These are phyloP conservation scores for Hydrozoanthus tunicans DNA, from an alignment of 64 coral and sea anemone species.

Conservation along the genomic window DNA sequence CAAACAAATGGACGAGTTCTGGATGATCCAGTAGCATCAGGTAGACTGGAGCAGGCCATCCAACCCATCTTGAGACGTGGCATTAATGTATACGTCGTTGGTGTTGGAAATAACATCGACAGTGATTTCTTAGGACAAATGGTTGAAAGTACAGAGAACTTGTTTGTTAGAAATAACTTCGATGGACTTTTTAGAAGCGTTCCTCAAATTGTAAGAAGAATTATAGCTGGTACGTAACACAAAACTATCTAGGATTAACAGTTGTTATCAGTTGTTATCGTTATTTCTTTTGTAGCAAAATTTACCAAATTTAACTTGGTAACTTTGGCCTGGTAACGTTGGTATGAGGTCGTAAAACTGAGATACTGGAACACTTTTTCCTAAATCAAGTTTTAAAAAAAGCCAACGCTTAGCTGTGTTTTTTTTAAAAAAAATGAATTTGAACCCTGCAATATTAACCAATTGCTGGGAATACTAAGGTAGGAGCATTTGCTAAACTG, in stretches of 20 bases:
- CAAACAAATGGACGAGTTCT: slow-evolving; percentile 51
- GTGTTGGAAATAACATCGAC: slow-evolving; percentile 21
- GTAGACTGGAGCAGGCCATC: slow-evolving; percentile 43
- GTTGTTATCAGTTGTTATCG: not conserved
- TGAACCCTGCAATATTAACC: no score
- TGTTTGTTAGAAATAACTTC: slow-evolving; percentile 24
- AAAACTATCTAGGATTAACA: not conserved
- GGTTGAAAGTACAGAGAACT: slow-evolving; percentile 41
- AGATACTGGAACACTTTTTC: no score
- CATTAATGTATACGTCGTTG: slow-evolving; percentile 35
- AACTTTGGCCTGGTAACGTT: not conserved
- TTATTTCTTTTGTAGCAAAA: not conserved
- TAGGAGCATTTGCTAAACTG: no score
- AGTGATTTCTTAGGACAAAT: slow-evolving; percentile 44
- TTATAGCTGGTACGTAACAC: slow-evolving; percentile 24
- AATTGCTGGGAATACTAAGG: no score
- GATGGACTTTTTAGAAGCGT: slow-evolving; percentile 28
- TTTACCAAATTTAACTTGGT: not conserved
- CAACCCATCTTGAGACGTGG: slow-evolving; percentile 40
- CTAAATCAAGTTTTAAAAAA: no score
- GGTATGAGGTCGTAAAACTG: no score
- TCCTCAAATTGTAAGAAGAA: slow-evolving; percentile 54
- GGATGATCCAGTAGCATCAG: slow-evolving; percentile 27
- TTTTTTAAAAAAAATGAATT: no score
- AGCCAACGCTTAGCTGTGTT: no score